Evolutionary conservation across 2,888 invertebrate species (phyloP), one percentile per base, ranked within the genome.

Genomic region (Cataglyphis albicans): DNA sequence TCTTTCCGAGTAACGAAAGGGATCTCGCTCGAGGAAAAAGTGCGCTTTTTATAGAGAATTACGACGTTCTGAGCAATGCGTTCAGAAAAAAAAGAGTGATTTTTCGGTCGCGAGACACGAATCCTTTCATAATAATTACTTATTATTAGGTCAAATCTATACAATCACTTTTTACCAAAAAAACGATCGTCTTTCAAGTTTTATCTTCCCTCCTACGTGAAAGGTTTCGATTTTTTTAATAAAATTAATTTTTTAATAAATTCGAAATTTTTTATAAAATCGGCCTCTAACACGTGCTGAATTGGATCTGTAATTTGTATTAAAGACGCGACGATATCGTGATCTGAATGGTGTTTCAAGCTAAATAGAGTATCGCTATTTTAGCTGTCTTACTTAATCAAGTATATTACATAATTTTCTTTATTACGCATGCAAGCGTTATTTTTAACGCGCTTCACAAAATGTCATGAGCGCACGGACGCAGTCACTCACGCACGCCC

Each of bases 1-100:
- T 83, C 84, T 84, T 82, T 84, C 75, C 85, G 65, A 75, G 32
- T 57, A 48, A 10, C 32, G 12, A 44, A 59, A 44, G 25, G 59
- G 44, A 35, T 44, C 15, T 63, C 63, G 44, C 70, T 78, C 78
- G 44, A 70, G 25, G 72, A 70, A 80, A 70, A 78, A 78, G 78
- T 35, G 41, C 2, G 35, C 44, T 78, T 59, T 32, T 80, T 61
- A 72, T 25, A 72, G 70, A 59, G 44, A 80, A 68, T 15, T 57
- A 15, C 29, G 9, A 3, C 70, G 68, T 18, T 78, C 18, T 3
- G 15, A 38, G 21, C 3, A 38, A 76, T 29, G 9, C 15, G 55
- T 3, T 25, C 3, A 38, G 15, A 15, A 64, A 41, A 41, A 29
- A 76, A 55, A n/a, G 61, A 25, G 18, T 5, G 68, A 21, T 67